These are phyloP conservation scores for Lutraria lutraria DNA, from an alignment of 2,888 invertebrate species.

Conservation along the genomic window DNA sequence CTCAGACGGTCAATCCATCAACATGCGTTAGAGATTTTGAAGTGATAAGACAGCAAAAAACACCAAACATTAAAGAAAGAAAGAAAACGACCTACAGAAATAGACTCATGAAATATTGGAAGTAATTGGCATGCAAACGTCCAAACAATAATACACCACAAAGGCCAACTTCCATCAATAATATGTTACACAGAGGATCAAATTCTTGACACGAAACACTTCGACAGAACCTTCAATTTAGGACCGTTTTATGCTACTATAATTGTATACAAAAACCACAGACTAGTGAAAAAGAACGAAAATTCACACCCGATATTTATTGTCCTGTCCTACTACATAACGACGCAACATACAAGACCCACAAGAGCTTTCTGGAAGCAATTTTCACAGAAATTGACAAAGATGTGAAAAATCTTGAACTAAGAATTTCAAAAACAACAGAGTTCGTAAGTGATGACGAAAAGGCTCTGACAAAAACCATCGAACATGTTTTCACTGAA, in stretches of 20 bases:
- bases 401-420: slow-evolving; percentile 32
- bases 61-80: no score
- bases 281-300: slow-evolving; percentile 40
- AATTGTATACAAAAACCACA: slow-evolving; percentile 54
- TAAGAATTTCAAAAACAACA: slow-evolving; percentile 39
- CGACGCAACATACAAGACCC: slow-evolving; percentile 48
- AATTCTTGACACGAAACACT: no score
- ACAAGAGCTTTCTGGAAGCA: slow-evolving; percentile 45
- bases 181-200: no score
- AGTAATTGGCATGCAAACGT: no score
- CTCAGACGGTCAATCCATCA: no score
- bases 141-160: no score
- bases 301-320: slow-evolving; percentile 45
- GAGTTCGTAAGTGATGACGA: slow-evolving; percentile 43
- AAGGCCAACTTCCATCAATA: no score
- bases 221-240: no score
- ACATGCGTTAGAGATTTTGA: no score
- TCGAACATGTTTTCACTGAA: slow-evolving; percentile 38
- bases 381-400: slow-evolving; percentile 33
- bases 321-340: slow-evolving; percentile 50
- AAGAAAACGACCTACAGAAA: no score
- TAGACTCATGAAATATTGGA: no score
- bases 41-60: no score
- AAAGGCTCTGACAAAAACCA: slow-evolving; percentile 41
- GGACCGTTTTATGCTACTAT: slow-evolving; percentile 47